Conservation (phyloP, 2,797 vertebrate genomes). For the Tiaroga cobitis region DNA sequence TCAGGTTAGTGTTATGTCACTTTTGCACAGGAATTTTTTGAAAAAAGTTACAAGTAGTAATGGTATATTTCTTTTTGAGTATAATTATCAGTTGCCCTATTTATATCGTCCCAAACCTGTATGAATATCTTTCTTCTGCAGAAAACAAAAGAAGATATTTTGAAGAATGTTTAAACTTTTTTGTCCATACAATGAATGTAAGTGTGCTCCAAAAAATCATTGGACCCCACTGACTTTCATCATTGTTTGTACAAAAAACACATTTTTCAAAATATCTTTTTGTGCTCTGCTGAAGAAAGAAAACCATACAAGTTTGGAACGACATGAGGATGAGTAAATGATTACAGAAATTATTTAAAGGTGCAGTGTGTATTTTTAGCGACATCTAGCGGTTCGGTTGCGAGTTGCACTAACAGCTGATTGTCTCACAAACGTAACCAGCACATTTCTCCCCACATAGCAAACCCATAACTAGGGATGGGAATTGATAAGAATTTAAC, state of each 20-base stretch:
- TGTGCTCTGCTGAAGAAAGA: not conserved
- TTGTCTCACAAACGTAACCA: no score
- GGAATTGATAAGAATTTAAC: no score
- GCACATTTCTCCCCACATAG: no score
- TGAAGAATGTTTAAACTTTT: not conserved
- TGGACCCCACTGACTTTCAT: not conserved
- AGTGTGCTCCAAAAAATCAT: not conserved
- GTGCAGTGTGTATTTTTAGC: no score
- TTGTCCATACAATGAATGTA: not conserved
- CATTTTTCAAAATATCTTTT: not conserved
- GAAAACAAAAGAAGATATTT: not conserved
- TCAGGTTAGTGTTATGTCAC: not conserved
- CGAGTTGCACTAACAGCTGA: no score
- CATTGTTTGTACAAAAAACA: not conserved
- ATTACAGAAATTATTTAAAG: not conserved
- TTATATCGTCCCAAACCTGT: not conserved
- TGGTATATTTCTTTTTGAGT: not conserved
- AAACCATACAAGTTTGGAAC: not conserved
- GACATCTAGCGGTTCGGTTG: no score
- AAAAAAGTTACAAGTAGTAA: not conserved
- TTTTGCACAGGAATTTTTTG: not conserved
- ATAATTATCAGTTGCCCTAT: not conserved
- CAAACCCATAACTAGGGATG: no score
- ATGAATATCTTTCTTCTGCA: not conserved
- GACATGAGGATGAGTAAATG: not conserved